A percentile compares a stretch with the other conserved stretches of the same genome.
Conservation (phyloP, 2,797 vertebrate species). For the Meriones psammophilus region DNA sequence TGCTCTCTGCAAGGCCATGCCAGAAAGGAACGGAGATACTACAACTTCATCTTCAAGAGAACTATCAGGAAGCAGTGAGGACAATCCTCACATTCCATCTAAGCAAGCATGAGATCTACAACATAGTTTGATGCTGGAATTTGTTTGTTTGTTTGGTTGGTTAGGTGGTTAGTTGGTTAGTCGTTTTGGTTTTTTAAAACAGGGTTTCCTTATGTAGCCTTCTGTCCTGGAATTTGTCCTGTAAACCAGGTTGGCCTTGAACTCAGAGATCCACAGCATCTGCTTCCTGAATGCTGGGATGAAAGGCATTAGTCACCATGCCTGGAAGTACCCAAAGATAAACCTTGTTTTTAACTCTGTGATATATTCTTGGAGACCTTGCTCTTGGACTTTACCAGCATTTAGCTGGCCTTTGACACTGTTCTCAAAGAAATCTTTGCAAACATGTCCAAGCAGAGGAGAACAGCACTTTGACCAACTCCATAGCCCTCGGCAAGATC, state of each 20-base stretch:
- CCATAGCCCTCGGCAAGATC: no score
- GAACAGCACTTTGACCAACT: not conserved
- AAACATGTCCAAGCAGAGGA: not conserved
- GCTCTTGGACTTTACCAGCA: not conserved
- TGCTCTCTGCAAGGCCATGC: not conserved
- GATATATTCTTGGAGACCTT: not conserved
- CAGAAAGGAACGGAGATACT: not conserved
- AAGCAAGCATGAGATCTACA: not conserved
- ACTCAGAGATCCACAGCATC: not conserved
- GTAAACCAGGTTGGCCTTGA: not conserved
- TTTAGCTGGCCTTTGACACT: not conserved
- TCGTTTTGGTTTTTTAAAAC: not conserved
- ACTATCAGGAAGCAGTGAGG: not conserved
- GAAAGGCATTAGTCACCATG: not conserved
- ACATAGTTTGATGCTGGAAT: not conserved
- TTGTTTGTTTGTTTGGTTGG: not conserved
- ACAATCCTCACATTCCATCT: not conserved
- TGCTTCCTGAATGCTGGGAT: not conserved
- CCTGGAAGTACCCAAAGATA: not conserved
- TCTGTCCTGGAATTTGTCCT: no score
- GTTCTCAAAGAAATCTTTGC: not conserved
- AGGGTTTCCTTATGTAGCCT: no score
- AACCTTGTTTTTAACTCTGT: not conserved
- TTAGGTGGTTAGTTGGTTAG: no score
- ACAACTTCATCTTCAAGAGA: not conserved